Evolutionary conservation across 2,888 invertebrate genomes (phyloP), one percentile per base, ranked within the genome.

Genomic region (Tetragonula carbonaria): DNA sequence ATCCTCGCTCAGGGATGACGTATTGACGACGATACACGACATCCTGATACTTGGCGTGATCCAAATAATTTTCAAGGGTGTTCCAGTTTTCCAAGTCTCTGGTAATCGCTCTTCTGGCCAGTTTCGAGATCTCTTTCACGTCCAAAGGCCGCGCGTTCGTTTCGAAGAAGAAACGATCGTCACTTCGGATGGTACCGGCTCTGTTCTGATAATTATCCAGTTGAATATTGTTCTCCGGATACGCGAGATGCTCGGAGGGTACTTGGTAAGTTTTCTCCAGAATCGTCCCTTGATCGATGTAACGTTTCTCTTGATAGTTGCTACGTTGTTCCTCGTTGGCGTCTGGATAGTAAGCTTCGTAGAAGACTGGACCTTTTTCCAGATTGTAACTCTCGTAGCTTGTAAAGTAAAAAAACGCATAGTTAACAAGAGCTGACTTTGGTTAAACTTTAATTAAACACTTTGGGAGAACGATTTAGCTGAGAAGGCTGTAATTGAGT

Each of bases 261-360:
- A 92, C 53, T 33, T 92, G 92, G 38, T 90, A 91, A 21, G 84
- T 89, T 66, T 87, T 90, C 53, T 92, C 91, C 2, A 90, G 59
- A 4, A 92, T 82, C 0, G 86, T 76, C 0, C 70, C 86, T 13
- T 79, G 87, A 55, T 92, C 85, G 62, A 85, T 86, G 53, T 85
- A 91, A 59, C 81, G 82, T 59, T 90, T 90, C 16, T 90, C 80
- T 13, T 80, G 80, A 66, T 76, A 74, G 71, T 71, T 51, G 11
- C 51, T 33, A 0, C 55, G 82, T 0, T 78, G 13, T 0, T 83
- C 76, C 4, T 87, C 85, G 68, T 87, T 87, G 38, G n/a, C 72
- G 21, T 91, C 91, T 5, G 93, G 92, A 72, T 93, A 93, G 72
- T 93, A 93, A 0, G 93, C 93, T 72, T 93, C 92, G 74, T 93